Conservation (phyloP, 2,113 vertebrate species). For the human region DNA sequence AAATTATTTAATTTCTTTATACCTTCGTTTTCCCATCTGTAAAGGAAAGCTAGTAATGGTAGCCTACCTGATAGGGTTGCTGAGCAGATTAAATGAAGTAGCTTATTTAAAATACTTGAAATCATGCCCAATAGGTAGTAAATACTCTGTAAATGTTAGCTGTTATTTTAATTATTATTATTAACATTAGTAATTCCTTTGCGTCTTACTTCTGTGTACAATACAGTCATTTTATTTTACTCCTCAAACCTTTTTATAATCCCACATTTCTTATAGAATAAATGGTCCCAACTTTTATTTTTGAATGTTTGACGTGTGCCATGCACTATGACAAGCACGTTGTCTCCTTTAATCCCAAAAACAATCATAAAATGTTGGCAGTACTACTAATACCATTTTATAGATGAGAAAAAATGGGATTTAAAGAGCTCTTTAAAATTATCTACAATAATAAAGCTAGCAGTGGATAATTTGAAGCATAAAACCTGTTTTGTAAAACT, state of each 20-base stretch:
- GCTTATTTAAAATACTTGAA: slow-evolving; percentile 15
- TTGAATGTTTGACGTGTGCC: not conserved
- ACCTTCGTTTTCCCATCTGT: not conserved
- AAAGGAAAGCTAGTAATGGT: not conserved
- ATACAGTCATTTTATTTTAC: not conserved
- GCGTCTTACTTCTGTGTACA: not conserved
- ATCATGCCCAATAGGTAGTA: not conserved
- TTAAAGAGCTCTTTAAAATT: not conserved
- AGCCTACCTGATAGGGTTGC: not conserved
- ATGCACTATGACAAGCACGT: not conserved
- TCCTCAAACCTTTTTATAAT: not conserved
- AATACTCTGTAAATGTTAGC: slow-evolving; percentile 14
- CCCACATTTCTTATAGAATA: not conserved
- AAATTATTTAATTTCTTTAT: not conserved
- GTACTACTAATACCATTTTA: not conserved
- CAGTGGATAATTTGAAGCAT: not conserved
- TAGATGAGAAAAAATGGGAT: not conserved
- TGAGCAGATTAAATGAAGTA: not conserved
- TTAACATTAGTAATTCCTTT: not conserved
- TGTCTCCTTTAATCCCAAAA: not conserved
- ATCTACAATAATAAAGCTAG: not conserved
- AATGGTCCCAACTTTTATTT: not conserved
- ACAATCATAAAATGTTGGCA: not conserved
- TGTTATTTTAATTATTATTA: not conserved
- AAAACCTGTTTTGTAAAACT: not conserved